These are phyloP conservation scores for Drosophila rufa DNA, from an alignment of 1,140 invertebrate species.

Conservation along the genomic window DNA sequence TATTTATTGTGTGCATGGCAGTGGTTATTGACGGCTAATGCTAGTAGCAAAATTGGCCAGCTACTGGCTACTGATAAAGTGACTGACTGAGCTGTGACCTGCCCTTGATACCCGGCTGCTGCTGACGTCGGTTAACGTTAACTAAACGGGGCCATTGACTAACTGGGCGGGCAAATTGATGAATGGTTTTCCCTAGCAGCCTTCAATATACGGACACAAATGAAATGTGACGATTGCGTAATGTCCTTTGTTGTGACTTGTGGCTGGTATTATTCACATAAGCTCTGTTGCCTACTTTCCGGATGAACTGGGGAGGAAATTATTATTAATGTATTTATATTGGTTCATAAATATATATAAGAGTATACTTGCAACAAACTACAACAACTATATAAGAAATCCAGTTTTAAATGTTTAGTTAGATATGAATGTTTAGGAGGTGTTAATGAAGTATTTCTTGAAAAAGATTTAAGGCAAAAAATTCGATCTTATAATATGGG, in stretches of 20 bases:
- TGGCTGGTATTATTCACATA: neutral
- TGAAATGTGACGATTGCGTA: conserved; percentile 21
- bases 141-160: conserved; percentile 14
- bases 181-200: conserved; percentile 49
- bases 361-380: too few relatives aligned
- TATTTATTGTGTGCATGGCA: conserved; percentile 50
- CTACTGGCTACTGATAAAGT: conserved; percentile 65
- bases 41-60: conserved; percentile 47
- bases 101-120: conserved; percentile 40
- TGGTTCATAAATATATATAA: too few relatives aligned
- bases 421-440: too few relatives aligned
- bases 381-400: too few relatives aligned
- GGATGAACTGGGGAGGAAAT: neutral
- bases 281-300: conserved; percentile 47
- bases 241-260: conserved; percentile 15
- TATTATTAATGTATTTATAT: neutral
- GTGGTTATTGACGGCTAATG: conserved; percentile 63
- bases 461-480: too few relatives aligned
- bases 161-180: conserved; percentile 41
- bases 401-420: too few relatives aligned
- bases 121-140: conserved; percentile 35
- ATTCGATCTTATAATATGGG: too few relatives aligned
- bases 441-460: too few relatives aligned
- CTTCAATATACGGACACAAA: conserved; percentile 25
- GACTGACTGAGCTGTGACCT: conserved; percentile 10